Conservation (phyloP, 2,888 invertebrate genomes). For the Parnassius glacialis region DNA sequence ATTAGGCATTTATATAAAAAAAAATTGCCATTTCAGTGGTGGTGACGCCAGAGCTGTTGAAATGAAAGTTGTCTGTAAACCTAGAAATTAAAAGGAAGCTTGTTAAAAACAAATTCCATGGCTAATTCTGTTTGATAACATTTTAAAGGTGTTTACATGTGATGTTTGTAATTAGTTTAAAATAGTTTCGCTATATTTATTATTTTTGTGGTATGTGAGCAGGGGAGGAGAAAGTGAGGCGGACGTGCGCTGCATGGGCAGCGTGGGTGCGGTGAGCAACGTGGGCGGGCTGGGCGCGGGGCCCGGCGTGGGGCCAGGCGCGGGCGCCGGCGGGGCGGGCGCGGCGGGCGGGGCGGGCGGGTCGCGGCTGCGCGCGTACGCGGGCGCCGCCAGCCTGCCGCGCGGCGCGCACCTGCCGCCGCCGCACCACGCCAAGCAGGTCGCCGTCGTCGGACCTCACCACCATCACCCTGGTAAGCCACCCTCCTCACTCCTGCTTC, state of each 20-base stretch:
- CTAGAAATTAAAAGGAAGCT: too few species aligned
- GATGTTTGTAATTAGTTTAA: neutral
- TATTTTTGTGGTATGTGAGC: constrained; percentile 11
- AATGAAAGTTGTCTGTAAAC: too few species aligned
- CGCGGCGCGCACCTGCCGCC: constrained; percentile 71
- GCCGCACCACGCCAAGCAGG: constrained; percentile 41
- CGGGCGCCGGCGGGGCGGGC: constrained; percentile 35
- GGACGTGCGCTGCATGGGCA: constrained; percentile 30
- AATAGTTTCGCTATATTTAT: neutral
- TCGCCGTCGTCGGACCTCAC: constrained; percentile 48
- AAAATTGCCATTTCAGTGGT: too few species aligned
- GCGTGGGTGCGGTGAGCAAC: constrained; percentile 31
- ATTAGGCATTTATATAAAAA: too few species aligned
- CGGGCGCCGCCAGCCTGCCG: constrained; percentile 67
- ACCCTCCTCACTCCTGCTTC: too few species aligned
- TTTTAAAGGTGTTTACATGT: too few species aligned
- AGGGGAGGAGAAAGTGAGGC: constrained; percentile 37
- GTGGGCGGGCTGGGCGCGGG: constrained; percentile 26
- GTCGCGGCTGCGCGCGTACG: constrained; percentile 44
- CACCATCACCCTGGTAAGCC: constrained; percentile 29
- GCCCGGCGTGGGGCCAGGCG: constrained; percentile 18
- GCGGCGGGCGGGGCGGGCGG: constrained; percentile 36
- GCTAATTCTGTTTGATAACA: too few species aligned
- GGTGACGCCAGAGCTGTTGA: too few species aligned
- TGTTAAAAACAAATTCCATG: too few species aligned